Evolutionary conservation across 2,888 invertebrate species (phyloP).

Genomic region (Agrochola lychnidis): DNA sequence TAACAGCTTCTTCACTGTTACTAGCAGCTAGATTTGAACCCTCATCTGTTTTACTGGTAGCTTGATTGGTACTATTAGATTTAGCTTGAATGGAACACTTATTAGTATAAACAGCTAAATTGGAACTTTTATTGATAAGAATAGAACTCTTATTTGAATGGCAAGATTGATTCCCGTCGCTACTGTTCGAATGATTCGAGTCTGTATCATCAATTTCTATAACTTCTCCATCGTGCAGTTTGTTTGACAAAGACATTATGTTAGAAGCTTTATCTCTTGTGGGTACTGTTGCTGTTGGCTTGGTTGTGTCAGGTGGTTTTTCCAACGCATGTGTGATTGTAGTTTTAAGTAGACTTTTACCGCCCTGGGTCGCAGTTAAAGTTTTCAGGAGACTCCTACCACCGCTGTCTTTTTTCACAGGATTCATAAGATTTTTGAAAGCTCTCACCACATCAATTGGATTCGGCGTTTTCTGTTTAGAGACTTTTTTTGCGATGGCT

Average conservation of each 20-base stretch:
- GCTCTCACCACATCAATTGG: conserved; percentile 6
- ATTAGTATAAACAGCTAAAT: background rate
- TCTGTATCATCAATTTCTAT: conserved; percentile 43
- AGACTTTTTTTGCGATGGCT: background rate
- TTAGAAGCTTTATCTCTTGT: background rate
- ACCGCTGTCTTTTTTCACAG: background rate
- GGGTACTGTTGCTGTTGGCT: no score
- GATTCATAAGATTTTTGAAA: background rate
- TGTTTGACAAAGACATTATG: background rate
- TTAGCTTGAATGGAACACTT: background rate
- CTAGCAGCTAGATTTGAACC: background rate
- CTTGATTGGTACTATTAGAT: background rate
- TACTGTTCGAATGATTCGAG: conserved; percentile 3
- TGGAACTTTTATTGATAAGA: background rate
- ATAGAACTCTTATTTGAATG: background rate
- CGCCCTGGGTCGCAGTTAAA: background rate
- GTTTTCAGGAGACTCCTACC: background rate
- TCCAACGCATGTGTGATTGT: background rate
- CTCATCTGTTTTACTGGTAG: background rate
- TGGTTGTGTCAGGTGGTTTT: no score
- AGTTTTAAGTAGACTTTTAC: background rate
- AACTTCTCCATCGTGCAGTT: conserved; percentile 19
- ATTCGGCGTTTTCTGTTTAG: no score
- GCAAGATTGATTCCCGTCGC: background rate
- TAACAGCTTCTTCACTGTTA: background rate